Conservation (phyloP, 2,888 invertebrate genomes). For the Vanessa cardui region DNA sequence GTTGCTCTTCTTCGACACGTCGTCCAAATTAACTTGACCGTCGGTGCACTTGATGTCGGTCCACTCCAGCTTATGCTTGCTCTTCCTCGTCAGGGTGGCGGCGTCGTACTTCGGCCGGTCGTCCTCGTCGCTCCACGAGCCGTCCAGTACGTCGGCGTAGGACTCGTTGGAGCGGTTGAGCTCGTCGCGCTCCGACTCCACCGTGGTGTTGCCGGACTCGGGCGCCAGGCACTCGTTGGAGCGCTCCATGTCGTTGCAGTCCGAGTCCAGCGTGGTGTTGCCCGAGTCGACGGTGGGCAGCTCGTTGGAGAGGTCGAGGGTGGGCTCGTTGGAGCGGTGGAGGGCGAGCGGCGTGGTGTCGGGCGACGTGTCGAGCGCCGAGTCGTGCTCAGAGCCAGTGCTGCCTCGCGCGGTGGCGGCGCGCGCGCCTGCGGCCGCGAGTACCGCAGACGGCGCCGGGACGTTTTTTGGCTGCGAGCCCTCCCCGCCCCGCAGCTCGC, state of each 20-base stretch:
- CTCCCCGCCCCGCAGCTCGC: constrained; percentile 40
- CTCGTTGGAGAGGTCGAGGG: constrained; percentile 47
- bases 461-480: constrained; percentile 86
- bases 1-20: constrained; percentile 55
- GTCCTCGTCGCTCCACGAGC: constrained; percentile 63
- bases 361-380: constrained; percentile 30
- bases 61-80: constrained; percentile 58
- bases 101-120: constrained; percentile 38
- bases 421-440: constrained; percentile 79
- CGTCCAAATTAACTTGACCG: constrained; percentile 44
- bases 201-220: constrained; percentile 60
- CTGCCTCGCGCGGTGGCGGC: constrained; percentile 61
- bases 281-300: constrained; percentile 49
- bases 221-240: constrained; percentile 79
- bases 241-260: constrained; percentile 51
- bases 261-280: constrained; percentile 51
- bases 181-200: constrained; percentile 67
- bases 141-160: constrained; percentile 71
- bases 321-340: constrained; percentile 26
- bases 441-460: constrained; percentile 87
- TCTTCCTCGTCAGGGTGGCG: constrained; percentile 52
- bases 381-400: constrained; percentile 69
- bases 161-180: constrained; percentile 78
- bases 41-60: constrained; percentile 58
- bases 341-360: constrained; percentile 30